phyloP scores from a whole-genome alignment of 2,797 vertebrate species.

The Sandelia bainsii region DNA sequence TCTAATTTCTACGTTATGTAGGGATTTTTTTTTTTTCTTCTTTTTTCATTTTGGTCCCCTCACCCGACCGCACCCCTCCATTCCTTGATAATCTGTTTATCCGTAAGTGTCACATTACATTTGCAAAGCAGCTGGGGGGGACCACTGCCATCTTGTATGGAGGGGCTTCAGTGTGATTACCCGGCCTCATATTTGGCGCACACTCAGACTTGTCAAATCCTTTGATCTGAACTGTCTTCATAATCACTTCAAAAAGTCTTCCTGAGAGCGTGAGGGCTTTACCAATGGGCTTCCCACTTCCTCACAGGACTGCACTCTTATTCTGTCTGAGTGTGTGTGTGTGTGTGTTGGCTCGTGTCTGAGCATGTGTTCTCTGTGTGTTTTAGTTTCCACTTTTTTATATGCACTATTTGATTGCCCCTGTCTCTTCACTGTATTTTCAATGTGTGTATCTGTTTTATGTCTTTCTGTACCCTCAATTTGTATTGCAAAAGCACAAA shows the following conservation, averaged over 20 bases:
- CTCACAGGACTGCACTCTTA: slow-evolving; percentile 22
- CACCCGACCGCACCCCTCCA: slow-evolving; percentile 37
- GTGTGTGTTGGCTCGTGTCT: not conserved
- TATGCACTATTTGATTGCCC: no score
- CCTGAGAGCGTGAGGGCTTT: slow-evolving; percentile 80
- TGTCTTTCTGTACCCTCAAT: not conserved
- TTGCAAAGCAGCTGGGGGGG: slow-evolving; percentile 79
- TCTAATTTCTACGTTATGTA: slow-evolving; percentile 56
- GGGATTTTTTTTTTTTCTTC: slow-evolving; percentile 37
- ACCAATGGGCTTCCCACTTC: slow-evolving; percentile 67
- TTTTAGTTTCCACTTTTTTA: not conserved
- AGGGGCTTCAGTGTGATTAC: slow-evolving; percentile 80
- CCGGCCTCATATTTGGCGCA: slow-evolving; percentile 77
- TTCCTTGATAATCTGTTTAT: slow-evolving; percentile 85
- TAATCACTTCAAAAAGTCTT: slow-evolving; percentile 85
- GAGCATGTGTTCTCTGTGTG: not conserved
- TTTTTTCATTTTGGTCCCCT: slow-evolving; percentile 36
- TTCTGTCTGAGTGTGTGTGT: not conserved
- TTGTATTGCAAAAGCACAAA: not conserved
- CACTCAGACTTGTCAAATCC: slow-evolving; percentile 84
- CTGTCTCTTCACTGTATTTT: not conserved
- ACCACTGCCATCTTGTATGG: slow-evolving; percentile 72
- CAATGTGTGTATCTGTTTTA: not conserved
- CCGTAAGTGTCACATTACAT: slow-evolving; percentile 82
- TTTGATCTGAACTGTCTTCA: slow-evolving; percentile 85